Evolutionary conservation across 2,113 vertebrate species (phyloP).

Genomic region (Regulus satrapa): DNA sequence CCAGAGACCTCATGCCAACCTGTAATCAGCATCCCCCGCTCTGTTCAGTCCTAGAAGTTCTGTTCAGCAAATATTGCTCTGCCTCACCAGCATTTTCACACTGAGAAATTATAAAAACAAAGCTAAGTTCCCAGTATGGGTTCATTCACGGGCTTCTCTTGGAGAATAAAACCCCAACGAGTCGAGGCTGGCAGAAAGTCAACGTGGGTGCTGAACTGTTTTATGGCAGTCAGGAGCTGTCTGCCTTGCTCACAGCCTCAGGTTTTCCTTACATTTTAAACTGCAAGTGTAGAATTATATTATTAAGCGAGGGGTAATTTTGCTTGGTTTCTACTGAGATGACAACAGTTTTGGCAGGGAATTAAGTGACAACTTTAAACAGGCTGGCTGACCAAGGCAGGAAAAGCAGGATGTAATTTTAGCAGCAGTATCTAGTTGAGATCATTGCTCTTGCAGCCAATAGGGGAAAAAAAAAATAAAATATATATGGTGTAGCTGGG

Average conservation of each 20-base stretch:
- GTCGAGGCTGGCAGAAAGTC: background rate
- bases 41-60: background rate
- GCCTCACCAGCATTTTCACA: background rate
- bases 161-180: background rate
- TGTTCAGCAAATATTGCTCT: background rate
- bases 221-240: background rate
- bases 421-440: slow-evolving; percentile 38
- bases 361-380: slow-evolving; percentile 44
- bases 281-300: background rate
- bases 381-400: slow-evolving; percentile 27
- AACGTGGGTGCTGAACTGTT: background rate
- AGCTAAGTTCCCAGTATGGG: background rate
- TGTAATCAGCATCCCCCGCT: background rate
- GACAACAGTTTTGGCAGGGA: slow-evolving; percentile 20
- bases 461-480: background rate
- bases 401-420: slow-evolving; percentile 36
- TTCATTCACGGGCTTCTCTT: background rate
- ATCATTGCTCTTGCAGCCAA: slow-evolving; percentile 25
- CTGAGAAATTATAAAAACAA: background rate
- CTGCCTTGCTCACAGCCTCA: background rate
- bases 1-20: background rate
- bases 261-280: background rate
- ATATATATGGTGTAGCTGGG: background rate
- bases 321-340: background rate
- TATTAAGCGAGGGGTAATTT: background rate